Evolutionary conservation across 2,888 invertebrate species (phyloP).

Genomic region (Hydropsyche betteni): DNA sequence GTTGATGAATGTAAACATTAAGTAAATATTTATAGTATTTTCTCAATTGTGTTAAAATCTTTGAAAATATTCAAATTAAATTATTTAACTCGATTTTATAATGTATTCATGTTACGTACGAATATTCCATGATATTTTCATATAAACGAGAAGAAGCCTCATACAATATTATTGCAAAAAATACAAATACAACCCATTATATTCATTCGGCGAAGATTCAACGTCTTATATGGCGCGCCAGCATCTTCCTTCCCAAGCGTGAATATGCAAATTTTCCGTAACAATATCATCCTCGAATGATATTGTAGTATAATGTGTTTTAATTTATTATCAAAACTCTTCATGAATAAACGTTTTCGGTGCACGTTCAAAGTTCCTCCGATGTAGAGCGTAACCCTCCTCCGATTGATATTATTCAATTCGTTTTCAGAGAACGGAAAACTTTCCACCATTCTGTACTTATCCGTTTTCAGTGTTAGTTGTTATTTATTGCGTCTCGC

Average conservation of each 20-base stretch:
- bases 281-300: constrained; percentile 45
- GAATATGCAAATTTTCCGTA: constrained; percentile 49
- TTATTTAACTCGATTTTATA: too few species aligned
- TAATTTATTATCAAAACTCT: constrained; percentile 40
- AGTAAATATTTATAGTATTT: too few species aligned
- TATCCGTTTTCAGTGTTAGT: not conserved
- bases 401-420: constrained; percentile 16
- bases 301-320: constrained; percentile 49
- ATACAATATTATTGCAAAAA: constrained; percentile 17
- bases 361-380: not conserved
- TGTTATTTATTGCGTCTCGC: constrained; percentile 15
- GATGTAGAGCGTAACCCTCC: not conserved
- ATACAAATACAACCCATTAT: not conserved
- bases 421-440: not conserved
- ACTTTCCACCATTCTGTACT: not conserved
- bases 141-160: not conserved
- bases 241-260: constrained; percentile 46
- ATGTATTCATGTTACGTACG: too few species aligned
- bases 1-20: too few species aligned
- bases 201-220: constrained; percentile 40
- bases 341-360: constrained; percentile 34
- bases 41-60: too few species aligned
- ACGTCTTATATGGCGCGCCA: constrained; percentile 26
- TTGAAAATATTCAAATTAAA: too few species aligned
- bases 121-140: not conserved